These are phyloP conservation scores for Bicyclus anynana DNA, from an alignment of 1,140 invertebrate species.

Conservation along the genomic window DNA sequence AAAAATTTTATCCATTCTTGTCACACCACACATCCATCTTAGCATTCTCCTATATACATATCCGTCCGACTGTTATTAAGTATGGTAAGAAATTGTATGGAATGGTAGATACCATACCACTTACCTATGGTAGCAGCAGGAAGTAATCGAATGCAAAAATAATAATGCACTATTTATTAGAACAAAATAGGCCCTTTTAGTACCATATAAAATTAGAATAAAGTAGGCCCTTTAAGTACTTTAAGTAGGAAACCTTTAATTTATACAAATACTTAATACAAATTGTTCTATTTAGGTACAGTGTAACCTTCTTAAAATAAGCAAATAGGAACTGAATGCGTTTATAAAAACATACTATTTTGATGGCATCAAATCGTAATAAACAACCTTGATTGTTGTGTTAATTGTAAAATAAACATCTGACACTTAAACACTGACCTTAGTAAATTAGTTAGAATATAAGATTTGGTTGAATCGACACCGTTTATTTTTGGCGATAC, in stretches of 20 bases:
- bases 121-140: no score
- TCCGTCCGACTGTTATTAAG: no score
- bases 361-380: slow-evolving; percentile 23
- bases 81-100: no score
- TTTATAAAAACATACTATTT: slow-evolving; percentile 25
- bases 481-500: neutral
- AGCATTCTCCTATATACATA: no score
- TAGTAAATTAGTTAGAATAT: slow-evolving; percentile 47
- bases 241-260: neutral
- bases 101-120: no score
- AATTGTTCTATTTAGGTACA: slow-evolving; percentile 6
- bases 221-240: no score
- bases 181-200: no score
- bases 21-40: no score
- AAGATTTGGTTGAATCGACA: slow-evolving; percentile 22
- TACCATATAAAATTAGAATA: no score
- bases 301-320: slow-evolving; percentile 19
- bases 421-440: slow-evolving; percentile 53
- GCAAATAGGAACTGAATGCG: slow-evolving; percentile 14
- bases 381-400: slow-evolving; percentile 46
- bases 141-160: no score
- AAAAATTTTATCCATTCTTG: no score
- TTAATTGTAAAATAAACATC: slow-evolving; percentile 62
- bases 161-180: no score
- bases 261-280: neutral